Percentiles rank a stretch among this genome's conserved stretches.
These are phyloP conservation scores for Lasioglossum villosulum DNA, from an alignment of 2,888 invertebrate species.

Conservation along the genomic window DNA sequence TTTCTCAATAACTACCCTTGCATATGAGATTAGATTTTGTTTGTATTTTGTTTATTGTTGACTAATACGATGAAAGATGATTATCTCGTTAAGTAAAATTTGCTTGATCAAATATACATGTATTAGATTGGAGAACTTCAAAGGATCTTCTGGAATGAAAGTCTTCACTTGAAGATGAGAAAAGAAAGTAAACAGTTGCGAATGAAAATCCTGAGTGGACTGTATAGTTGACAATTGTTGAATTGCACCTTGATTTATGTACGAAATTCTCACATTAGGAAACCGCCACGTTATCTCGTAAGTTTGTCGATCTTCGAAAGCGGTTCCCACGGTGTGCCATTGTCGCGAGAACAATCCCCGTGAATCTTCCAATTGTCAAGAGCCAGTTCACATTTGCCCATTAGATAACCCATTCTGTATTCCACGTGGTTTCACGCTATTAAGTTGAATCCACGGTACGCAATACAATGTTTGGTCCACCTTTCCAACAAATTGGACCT, in stretches of 20 bases:
- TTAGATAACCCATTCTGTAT: conserved; percentile 52
- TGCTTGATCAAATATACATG: no score
- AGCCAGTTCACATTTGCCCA: conserved; percentile 57
- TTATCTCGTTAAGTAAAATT: no score
- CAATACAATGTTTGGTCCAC: not conserved
- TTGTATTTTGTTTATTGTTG: no score
- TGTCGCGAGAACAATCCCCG: conserved; percentile 48
- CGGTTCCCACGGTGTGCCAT: conserved; percentile 48
- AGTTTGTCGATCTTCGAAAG: conserved; percentile 51
- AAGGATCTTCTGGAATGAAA: not conserved
- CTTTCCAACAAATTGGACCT: not conserved
- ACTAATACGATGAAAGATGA: no score
- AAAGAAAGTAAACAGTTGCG: not conserved
- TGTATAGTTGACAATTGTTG: not conserved
- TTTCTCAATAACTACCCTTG: no score
- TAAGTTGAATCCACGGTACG: not conserved
- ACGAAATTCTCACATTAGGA: conserved; percentile 55
- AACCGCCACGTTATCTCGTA: conserved; percentile 37
- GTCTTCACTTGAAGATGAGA: no score
- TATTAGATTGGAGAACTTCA: no score
- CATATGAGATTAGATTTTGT: no score
- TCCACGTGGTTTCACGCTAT: conserved; percentile 4
- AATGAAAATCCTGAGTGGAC: not conserved
- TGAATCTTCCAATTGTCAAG: conserved; percentile 60
- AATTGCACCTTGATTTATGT: conserved; percentile 17